These are phyloP conservation scores for Steinernema khuongi DNA, from an alignment of 1,140 invertebrate species.

Conservation along the genomic window DNA sequence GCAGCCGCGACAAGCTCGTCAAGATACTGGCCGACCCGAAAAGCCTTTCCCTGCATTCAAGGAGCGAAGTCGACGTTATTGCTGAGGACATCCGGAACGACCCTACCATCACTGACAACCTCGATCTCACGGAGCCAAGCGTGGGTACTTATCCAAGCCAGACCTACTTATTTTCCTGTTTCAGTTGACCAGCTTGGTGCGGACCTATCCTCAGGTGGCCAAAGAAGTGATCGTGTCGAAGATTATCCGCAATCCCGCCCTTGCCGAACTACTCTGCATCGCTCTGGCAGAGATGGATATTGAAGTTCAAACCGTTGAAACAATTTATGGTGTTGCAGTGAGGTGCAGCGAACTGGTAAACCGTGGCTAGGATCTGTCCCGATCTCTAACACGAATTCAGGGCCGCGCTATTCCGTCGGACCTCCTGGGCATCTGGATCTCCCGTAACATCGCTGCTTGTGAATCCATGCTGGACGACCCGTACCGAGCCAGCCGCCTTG, in stretches of 20 bases:
- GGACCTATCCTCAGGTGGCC: not conserved
- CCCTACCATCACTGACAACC: not conserved
- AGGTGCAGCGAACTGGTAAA: constrained; percentile 9
- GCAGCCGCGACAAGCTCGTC: not conserved
- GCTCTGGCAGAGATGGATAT: not conserved
- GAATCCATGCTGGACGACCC: not conserved
- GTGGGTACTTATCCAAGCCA: not conserved
- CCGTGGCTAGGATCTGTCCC: not conserved
- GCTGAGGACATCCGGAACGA: not conserved
- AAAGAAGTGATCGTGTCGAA: not conserved
- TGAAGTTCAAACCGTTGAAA: not conserved
- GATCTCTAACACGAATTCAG: constrained; percentile 4
- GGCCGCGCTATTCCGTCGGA: not conserved
- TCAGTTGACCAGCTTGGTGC: not conserved
- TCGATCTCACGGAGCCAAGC: not conserved
- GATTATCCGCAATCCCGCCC: not conserved
- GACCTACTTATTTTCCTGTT: not conserved
- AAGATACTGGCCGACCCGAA: not conserved
- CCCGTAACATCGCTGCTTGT: not conserved
- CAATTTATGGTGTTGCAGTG: not conserved
- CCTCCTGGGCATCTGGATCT: not conserved
- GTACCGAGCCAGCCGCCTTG: constrained; percentile 1
- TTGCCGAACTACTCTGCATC: not conserved
- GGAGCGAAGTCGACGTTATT: not conserved
- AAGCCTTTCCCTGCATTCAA: not conserved